Base-by-base conservation (phyloP, 2,888 invertebrate genomes). In the Pegoplata infirma region DNA sequence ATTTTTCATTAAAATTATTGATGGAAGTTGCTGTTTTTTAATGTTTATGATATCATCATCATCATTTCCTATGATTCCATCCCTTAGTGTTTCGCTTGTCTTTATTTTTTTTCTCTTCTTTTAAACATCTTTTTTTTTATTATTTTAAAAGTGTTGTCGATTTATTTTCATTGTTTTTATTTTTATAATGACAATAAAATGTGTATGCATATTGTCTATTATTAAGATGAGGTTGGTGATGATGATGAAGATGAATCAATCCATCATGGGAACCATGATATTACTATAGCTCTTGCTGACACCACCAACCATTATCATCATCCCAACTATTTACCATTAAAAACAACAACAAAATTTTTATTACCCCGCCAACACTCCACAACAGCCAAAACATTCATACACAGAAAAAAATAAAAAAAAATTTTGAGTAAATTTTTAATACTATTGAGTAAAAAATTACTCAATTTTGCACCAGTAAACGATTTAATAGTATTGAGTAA, bases 251-350 rank as follows among this genome's bases (percentile, higher is more conserved):
- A 73, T 66, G 58, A 59, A 53, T 59, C 63, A 61, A 59, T 59
- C 59, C 51, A 75, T 68, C 28, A 75, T 76, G 69, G 66, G 67
- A 59, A 53, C n/a, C 44, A 66, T 55, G 16, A 47, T 56, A 53
- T 55, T n/a, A 40, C 16, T 21, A 6, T 0, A 23, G 28, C 8
- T 72, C 28, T 23, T 59, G 19, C 40, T 61, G 55, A 23, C 56
- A 58, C 16, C 44, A 58, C 10, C 36, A 36, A 23, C n/a, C n/a
- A n/a, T n/a, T n/a, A n/a, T 25, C 25, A 25, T 25, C 25, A 25
- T 25, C 5, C 3, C 3, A 5, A 25, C 25, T 25, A 25, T 25
- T 25, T 25, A 25, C 25, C 32, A 32, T 32, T 46, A 23, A n/a
- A n/a, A n/a, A 49, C 46, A 63, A 3, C 21, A 40, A 17, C 25